Evolutionary conservation across 2,888 invertebrate species (phyloP), one percentile per base, ranked within the genome.

Genomic region (Sarcophaga rosellei): DNA sequence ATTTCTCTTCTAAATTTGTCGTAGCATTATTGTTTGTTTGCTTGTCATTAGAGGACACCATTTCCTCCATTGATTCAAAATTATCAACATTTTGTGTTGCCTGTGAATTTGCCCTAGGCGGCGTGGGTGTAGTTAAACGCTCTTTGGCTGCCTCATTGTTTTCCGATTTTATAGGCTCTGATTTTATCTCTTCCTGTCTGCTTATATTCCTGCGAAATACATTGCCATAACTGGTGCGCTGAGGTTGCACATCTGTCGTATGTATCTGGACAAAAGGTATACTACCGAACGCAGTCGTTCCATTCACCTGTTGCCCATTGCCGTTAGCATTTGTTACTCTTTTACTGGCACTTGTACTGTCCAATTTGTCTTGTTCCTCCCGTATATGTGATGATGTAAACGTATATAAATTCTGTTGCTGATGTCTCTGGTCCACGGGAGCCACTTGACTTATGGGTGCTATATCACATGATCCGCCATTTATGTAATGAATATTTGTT

Each of bases 121-220:
- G 92, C 11, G 92, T 91, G 2, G 91, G 92, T 4, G 91, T 92
- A 6, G 90, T 92, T 5, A 84, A 84, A 10, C 91, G 88, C 4
- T 92, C 92, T 84, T 91, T 92, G 6, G 89, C 88, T 0, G 90
- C 89, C 17, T 91, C 91, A 10, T 90, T 88, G 75, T 88, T 89
- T 87, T 93, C 93, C 0, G 92, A 93, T 82, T 93, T 93, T 45
- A 93, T 93, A 10, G 92, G 91, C 74, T 93, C 93, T 0, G 93
- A 92, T 88, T 93, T 93, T n/a, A 93, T 93, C 88, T 93, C 92
- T 61, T 91, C 91, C 15, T 89, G 89, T 63, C 88, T 90, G 23
- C 72, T 88, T 11, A 87, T 90, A 57, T 89, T 90, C 5, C 92
- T 90, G 10, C 91, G 90, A 70, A 91, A 92, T 11, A 90, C 90